A percentile compares a stretch with the other conserved stretches of the same genome.
These are phyloP conservation scores for Polymixis lichenea DNA, from an alignment of 2,888 invertebrate genomes.

Conservation along the genomic window DNA sequence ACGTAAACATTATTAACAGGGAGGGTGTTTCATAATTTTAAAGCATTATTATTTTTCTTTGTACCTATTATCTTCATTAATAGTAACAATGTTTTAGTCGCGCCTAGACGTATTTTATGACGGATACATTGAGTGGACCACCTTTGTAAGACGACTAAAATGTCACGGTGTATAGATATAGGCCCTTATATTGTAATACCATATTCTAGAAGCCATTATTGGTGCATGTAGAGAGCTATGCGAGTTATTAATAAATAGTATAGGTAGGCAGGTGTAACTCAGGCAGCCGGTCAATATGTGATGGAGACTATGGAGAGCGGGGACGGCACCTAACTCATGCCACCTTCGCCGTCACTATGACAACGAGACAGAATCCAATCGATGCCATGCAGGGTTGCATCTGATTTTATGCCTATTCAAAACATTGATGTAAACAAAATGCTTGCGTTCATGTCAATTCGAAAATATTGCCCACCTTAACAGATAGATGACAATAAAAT, in stretches of 20 bases:
- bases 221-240: neutral
- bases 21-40: too few relatives aligned
- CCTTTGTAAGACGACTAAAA: too few relatives aligned
- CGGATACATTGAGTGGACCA: too few relatives aligned
- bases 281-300: slow-evolving; percentile 53
- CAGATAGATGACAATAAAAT: neutral
- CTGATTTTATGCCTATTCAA: neutral
- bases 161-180: too few relatives aligned
- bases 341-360: slow-evolving; percentile 43
- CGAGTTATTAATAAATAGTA: slow-evolving; percentile 17
- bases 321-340: slow-evolving; percentile 7
- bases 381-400: slow-evolving; percentile 49
- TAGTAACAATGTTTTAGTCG: too few relatives aligned
- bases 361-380: slow-evolving; percentile 55
- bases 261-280: slow-evolving; percentile 16
- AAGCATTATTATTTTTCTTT: too few relatives aligned
- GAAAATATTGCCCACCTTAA: neutral
- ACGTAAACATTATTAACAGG: too few relatives aligned
- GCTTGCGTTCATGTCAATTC: neutral
- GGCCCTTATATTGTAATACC: neutral
- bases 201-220: slow-evolving; percentile 15
- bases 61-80: too few relatives aligned
- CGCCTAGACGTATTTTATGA: too few relatives aligned
- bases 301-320: slow-evolving; percentile 24
- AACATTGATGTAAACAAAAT: neutral